Evolutionary conservation across 2,888 invertebrate species (phyloP), one percentile per base, ranked within the genome.

Genomic region (Galeruca laticollis): DNA sequence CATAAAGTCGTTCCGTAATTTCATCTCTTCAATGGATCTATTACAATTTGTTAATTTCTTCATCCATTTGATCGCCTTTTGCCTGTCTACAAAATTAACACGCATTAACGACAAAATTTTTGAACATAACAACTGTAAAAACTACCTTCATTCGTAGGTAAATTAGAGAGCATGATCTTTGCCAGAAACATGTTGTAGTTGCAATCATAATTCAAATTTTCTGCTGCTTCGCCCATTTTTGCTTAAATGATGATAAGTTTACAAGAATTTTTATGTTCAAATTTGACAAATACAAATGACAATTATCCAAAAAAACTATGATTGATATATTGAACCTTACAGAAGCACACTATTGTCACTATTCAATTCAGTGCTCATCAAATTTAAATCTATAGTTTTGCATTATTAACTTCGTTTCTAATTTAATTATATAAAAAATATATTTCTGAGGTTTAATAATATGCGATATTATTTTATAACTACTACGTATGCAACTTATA

Each of bases 1-100:
- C 84, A 88, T 86, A 74, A 88, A 87, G 76, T 88, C 87, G 77
- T 89, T 89, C 47, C 89, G 81, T 15, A 88, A 77, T 74, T 84
- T 86, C 85, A 88, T 87, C 80, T 88, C 88, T 54, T 87, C 84
- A 3, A 87, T 76, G 0, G 86, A 84, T 69, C 83, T 81, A 47
- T 86, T 85, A 73, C 86, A 86, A 0, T 82, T 82, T 47, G 87
- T 83, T 68, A 89, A 75, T 80, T 87, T 88, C 71, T 86, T 84
- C 77, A 88, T 84, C 89, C 89, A 89, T 65, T 85, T 81, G 10
- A 87, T 80, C 0, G 85, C 86, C 70, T 81, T 84, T 73, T 86
- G 84, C 73, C 86, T 85, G 73, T 88, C 88, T 86, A 75, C 79
- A 80, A 78, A 63, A 75, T 57, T 35, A 70, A 67, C 26, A 15